Percentiles rank a stretch among this genome's conserved stretches.
Evolutionary conservation across 2,113 vertebrate genomes (phyloP).

Genomic region (Phocoena sinus): DNA sequence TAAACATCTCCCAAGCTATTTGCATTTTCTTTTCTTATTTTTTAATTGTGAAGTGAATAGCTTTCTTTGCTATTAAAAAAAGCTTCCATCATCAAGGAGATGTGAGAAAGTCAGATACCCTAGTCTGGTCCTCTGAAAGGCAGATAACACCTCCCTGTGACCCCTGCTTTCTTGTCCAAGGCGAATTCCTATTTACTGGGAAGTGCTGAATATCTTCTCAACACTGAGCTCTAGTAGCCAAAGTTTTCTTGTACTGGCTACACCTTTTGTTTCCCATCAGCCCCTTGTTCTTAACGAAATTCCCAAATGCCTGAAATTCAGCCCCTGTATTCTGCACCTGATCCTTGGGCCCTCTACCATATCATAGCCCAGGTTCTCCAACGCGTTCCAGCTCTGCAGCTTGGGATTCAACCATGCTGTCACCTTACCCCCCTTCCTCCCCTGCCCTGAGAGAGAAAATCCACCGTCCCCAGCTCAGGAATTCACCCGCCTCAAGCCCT

Average conservation of each 20-base stretch:
- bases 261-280: neutral
- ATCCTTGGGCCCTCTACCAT: neutral
- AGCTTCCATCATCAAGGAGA: neutral
- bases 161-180: neutral
- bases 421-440: neutral
- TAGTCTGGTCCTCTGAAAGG: neutral
- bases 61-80: neutral
- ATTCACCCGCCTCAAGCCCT: neutral
- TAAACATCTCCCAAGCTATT: neutral
- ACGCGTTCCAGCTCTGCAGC: neutral
- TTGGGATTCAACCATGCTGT: fast-evolving
- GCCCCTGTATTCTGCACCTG: neutral
- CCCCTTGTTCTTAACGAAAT: neutral
- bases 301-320: neutral
- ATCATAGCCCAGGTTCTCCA: neutral
- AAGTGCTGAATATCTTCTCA: neutral
- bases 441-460: neutral
- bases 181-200: neutral
- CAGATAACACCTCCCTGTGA: too few relatives aligned
- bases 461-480: neutral
- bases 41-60: neutral
- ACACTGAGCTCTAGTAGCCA: neutral
- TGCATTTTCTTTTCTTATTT: neutral
- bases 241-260: neutral
- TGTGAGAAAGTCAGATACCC: neutral